Percentiles rank a stretch among this genome's conserved stretches.
These are phyloP conservation scores for Drosophila fuyamai DNA, from an alignment of 1,140 invertebrate species.

Conservation along the genomic window DNA sequence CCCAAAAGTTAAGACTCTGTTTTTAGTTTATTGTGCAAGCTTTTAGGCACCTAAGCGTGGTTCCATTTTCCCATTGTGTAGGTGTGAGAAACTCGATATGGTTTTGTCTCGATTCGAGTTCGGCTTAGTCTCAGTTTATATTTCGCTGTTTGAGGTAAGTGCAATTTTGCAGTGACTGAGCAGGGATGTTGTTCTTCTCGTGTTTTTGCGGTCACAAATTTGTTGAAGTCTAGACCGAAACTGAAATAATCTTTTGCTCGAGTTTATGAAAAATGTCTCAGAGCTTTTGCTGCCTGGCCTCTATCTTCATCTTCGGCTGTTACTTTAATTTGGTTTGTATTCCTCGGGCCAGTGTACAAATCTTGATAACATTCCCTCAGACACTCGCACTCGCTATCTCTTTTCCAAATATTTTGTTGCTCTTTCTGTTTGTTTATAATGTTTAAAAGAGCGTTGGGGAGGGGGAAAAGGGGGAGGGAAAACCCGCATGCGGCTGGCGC, in stretches of 20 bases:
- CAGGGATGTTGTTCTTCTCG: conserved; percentile 23
- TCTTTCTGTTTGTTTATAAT: conserved; percentile 66
- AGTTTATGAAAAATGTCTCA: conserved; percentile 22
- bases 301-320: conserved; percentile 26
- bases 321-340: conserved; percentile 34
- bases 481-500: conserved; percentile 64
- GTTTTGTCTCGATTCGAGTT: conserved; percentile 20
- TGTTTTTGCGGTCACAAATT: conserved; percentile 22
- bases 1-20: neutral
- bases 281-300: neutral
- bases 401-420: conserved; percentile 25
- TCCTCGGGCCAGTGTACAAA: conserved; percentile 6
- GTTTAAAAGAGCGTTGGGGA: neutral
- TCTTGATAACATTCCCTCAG: conserved; percentile 58
- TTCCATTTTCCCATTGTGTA: conserved; percentile 52
- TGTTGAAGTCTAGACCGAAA: conserved; percentile 18
- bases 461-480: neutral
- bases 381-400: conserved; percentile 5
- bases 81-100: conserved; percentile 77
- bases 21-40: conserved; percentile 63
- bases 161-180: conserved; percentile 59
- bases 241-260: conserved; percentile 6
- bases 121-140: conserved; percentile 35
- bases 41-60: conserved; percentile 66
- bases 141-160: conserved; percentile 46